Evolutionary conservation across 2,888 invertebrate species (phyloP), one percentile per base, ranked within the genome.

Genomic region (Drosophila anomelani): DNA sequence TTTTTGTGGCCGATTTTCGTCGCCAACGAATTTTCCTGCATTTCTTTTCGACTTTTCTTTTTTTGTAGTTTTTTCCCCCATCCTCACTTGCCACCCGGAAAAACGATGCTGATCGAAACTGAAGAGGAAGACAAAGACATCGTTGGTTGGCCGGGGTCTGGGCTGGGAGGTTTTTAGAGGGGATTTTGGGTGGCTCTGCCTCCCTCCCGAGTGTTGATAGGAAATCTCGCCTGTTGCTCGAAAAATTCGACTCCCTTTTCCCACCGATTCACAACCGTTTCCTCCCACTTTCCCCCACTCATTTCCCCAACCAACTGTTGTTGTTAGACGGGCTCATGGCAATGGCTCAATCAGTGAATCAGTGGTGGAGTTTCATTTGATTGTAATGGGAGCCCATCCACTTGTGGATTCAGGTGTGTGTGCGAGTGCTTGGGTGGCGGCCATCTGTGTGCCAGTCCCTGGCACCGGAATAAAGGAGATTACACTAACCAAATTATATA

Each of bases 1-100:
- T 79, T 86, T 84, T 88, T 85, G 90, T 83, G 86, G 85, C 85
- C 89, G 83, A 88, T 90, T 89, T 89, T 90, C 87, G 90, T 85
- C 80, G 82, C 74, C 75, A 43, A 78, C 76, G 71, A 88, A 84
- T 80, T 88, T 75, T 71, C 74, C 70, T 59, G 53, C 55, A 72
- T 75, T 70, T 72, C 64, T 44, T 71, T 69, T 61, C 55, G 44
- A 39, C 53, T 32, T 49, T 55, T 60, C 58, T 77, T 77, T 72
- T 41, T 32, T 47, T 49, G 26, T 39, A 47, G 39, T 51, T 72
- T 72, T 23, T 15, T 23, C 39, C 17, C 13, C 0, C 63, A 20
- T 5, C 32, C 17, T 26, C 13, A 39, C 12, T 4, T 12, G 8
- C 39, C 67, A 36, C 64, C 66, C 66, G 43, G 64, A 66, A 66